These are phyloP conservation scores for Styela plicata DNA, from an alignment of 23 tunicate species.

Conservation along the genomic window DNA sequence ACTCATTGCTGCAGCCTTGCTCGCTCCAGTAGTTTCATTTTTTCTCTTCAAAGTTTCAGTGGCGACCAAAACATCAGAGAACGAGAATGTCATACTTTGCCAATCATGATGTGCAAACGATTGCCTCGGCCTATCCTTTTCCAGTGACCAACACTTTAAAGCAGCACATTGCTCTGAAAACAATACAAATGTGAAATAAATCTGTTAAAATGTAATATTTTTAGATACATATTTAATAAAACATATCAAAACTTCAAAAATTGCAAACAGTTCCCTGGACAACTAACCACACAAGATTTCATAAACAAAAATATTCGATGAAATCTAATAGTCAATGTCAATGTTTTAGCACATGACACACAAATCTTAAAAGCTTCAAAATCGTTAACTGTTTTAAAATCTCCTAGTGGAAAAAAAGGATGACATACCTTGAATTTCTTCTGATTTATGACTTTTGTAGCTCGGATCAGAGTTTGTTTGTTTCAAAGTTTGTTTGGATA, in stretches of 20 bases:
- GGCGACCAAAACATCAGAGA: constrained; percentile 50
- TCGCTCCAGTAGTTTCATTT: constrained; percentile 79
- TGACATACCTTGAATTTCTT: background rate
- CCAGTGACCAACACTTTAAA: constrained; percentile 29
- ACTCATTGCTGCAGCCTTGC: constrained; percentile 84
- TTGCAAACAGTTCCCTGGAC: background rate
- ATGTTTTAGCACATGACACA: no score
- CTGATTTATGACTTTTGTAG: background rate
- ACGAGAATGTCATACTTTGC: constrained; percentile 82
- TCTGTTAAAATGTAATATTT: no score
- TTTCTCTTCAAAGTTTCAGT: constrained; percentile 71
- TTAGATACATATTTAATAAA: no score
- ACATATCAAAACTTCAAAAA: background rate
- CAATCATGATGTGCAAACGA: constrained; percentile 90
- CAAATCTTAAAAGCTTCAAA: no score
- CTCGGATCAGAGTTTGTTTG: background rate
- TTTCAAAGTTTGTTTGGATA: background rate
- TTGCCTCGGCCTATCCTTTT: constrained; percentile 45
- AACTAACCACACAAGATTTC: background rate
- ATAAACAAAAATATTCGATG: no score
- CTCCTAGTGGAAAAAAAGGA: background rate
- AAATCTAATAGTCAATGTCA: no score
- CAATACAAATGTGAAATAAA: background rate
- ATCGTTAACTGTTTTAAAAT: no score
- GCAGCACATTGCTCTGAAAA: constrained; percentile 31